Evolutionary conservation across 2,113 vertebrate genomes (phyloP).

Genomic region (Rhinolophus ferrumequinum): DNA sequence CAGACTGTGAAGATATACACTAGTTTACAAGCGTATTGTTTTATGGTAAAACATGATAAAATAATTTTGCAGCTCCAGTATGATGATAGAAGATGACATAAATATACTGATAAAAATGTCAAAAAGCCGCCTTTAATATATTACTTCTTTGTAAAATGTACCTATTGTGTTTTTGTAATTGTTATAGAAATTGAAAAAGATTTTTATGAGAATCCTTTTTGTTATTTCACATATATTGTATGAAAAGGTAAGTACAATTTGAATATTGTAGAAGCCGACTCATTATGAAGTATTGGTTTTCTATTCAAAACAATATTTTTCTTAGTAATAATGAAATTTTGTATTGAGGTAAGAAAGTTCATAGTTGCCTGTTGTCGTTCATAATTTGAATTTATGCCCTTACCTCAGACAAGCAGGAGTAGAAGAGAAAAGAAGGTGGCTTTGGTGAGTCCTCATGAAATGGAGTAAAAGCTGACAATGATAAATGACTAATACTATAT

Average conservation of each 20-base stretch:
- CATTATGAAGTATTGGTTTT: conserved; percentile 20
- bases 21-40: background rate
- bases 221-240: background rate
- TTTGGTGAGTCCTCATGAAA: background rate
- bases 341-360: background rate
- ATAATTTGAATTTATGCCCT: conserved; percentile 24
- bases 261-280: background rate
- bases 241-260: background rate
- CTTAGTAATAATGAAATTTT: background rate
- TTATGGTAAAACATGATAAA: conserved; percentile 41
- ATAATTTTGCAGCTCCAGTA: background rate
- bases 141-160: background rate
- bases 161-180: background rate
- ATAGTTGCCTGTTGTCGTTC: background rate
- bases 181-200: conserved; percentile 22
- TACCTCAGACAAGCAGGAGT: background rate
- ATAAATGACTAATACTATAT: background rate
- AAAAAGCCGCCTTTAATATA: background rate
- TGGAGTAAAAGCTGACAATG: background rate
- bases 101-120: background rate
- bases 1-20: background rate
- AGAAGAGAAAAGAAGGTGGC: background rate
- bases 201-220: background rate
- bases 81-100: conserved; percentile 10
- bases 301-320: conserved; percentile 29